These are phyloP conservation scores for Neuroterus valhalla DNA, from an alignment of 1,140 invertebrate genomes.

Conservation along the genomic window DNA sequence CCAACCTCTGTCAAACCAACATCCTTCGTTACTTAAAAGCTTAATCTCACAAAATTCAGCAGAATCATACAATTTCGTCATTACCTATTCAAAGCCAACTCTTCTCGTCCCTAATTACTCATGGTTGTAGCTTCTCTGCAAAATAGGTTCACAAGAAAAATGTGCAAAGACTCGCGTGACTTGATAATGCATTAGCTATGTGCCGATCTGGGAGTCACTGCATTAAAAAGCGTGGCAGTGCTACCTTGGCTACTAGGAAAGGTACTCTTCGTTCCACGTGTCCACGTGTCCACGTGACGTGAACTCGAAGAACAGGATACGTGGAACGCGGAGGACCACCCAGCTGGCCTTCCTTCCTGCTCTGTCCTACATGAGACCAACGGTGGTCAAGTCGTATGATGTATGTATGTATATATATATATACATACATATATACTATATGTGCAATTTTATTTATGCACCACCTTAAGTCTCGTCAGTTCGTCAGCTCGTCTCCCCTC, in stretches of 20 bases:
- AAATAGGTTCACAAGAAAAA: too few relatives aligned
- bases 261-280: conserved; percentile 6
- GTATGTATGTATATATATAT: neutral
- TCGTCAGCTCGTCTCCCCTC: conserved; percentile 43
- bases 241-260: conserved; percentile 6
- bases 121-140: too few relatives aligned
- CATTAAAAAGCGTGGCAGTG: neutral
- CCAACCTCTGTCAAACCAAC: too few relatives aligned
- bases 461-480: neutral
- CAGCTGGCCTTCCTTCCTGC: conserved; percentile 46
- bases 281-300: conserved; percentile 6
- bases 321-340: conserved; percentile 44
- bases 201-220: neutral
- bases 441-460: neutral
- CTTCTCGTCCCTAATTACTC: too few relatives aligned
- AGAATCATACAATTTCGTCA: too few relatives aligned
- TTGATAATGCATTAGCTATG: neutral
- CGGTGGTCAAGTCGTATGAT: conserved; percentile 36
- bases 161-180: neutral
- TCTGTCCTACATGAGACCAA: conserved; percentile 41
- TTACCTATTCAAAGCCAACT: too few relatives aligned
- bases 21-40: too few relatives aligned
- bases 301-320: conserved; percentile 19
- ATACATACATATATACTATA: neutral
- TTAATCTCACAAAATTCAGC: too few relatives aligned